Base-by-base conservation (phyloP, 2,888 invertebrate species). In the Leptarthrus brevirostris region DNA sequence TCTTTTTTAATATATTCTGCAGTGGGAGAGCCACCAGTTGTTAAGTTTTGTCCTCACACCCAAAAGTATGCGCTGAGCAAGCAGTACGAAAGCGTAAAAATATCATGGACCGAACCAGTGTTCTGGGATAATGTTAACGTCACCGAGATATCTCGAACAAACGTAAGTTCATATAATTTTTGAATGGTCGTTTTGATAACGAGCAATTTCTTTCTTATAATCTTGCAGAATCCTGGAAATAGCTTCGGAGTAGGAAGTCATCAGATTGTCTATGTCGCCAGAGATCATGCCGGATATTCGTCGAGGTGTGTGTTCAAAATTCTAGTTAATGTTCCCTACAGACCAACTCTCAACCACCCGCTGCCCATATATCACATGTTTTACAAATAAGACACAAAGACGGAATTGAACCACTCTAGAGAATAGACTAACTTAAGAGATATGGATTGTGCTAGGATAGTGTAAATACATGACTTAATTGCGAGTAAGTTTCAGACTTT, bases 111-210 rank as follows among this genome's bases (percentile, higher is more conserved):
- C 18, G 87, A 87, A 74, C 87, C 87, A 3, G 81, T 81, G 58
- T 87, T 87, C 78, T 82, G 82, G 44, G 87, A 87, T 79, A 87
- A 87, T 76, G 84, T 87, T 40, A 84, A 84, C 76, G 84, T 87
- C 40, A 82, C 83, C 34, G 81, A 82, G 70, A 80, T 86, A 58
- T 82, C 80, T 75, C 83, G 83, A 77, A 86, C 84, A 73, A 82
- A 84, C 82, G 86, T 86, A 80, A 81, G 79, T 75, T n/a, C 24
- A 14, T 54, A 12, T 34, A 12, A 1, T 56, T 22, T 53, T 44
- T 10, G 24, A 4, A 8, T 12, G 22, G n/a, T 14, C 18, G 18
- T 36, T 16, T 6, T 18, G 10, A 12, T 49, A 30, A 26, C 14
- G 14, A 52, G 34, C 52, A 5, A 6, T 74, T 44, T 30, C 24